A percentile compares a stretch with the other conserved stretches of the same genome.
Evolutionary conservation across 2,113 vertebrate species (phyloP).

Genomic region (Thermophis baileyi): DNA sequence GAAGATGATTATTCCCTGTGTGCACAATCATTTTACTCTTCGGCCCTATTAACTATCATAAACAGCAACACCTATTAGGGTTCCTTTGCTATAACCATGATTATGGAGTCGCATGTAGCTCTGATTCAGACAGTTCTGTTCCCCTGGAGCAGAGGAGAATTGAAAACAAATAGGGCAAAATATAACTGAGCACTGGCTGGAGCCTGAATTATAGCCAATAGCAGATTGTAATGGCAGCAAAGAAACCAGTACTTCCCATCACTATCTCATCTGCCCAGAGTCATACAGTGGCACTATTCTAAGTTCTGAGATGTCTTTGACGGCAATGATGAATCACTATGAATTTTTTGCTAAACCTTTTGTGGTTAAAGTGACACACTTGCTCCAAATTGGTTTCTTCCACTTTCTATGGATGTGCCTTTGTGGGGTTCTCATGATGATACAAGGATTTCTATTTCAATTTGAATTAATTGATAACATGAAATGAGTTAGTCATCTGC

Average conservation of each 20-base stretch:
- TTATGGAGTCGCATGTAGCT: background rate
- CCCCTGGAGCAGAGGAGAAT: background rate
- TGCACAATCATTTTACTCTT: background rate
- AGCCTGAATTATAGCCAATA: background rate
- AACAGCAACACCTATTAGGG: background rate
- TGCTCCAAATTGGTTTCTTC: background rate
- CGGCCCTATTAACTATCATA: background rate
- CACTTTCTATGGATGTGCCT: background rate
- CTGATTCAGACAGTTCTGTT: background rate
- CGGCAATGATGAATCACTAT: background rate
- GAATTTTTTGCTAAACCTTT: background rate
- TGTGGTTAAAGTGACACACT: background rate
- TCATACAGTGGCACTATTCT: background rate
- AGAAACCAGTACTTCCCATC: background rate
- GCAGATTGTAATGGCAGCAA: background rate
- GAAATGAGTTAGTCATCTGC: background rate
- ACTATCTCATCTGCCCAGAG: background rate
- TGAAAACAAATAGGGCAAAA: background rate
- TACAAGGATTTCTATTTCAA: background rate
- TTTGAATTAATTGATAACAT: background rate
- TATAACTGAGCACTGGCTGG: background rate
- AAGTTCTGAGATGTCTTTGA: background rate
- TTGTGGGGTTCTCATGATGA: background rate
- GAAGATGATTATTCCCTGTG: background rate
- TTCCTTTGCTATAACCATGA: background rate